Evolutionary conservation across 2,888 invertebrate genomes (phyloP), one percentile per base, ranked within the genome.

Genomic region (Lasioglossum lativentre): DNA sequence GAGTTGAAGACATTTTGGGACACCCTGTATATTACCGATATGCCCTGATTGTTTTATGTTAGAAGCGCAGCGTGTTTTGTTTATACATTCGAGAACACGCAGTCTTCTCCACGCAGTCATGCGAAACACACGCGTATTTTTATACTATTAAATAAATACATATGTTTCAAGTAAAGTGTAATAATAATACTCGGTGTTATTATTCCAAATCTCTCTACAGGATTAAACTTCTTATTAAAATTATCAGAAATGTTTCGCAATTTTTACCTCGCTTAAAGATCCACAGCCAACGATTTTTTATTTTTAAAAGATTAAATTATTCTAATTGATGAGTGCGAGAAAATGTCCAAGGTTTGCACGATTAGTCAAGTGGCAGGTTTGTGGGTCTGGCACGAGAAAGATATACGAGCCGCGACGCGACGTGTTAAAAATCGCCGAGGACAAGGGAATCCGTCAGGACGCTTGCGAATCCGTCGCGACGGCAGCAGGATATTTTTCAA

Each of bases 361-460:
- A 63, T 63, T 63, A 63, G 63, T 63, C 63, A 63, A 19, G 63
- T 3, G 16, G 30, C 63, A 19, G 16, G 63, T 16, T 16, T 30
- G 30, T 30, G 30, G 16, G 16, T 30, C 63, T 30, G 63, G 30
- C 63, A 16, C 16, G 63, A 8, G 40, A 23, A 2, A 23, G 52
- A 38, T 45, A 16, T n/a, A 14, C 1, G 14, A 34, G 30, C n/a
- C n/a, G 6, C 66, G 23, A 19, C 38, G 47, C 52, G 23, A 30
- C 38, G 59, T 38, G 4, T 16, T 70, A 38, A 40, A 45, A 72
- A 52, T 76, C 75, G 45, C 34, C 40, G 52, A 0, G 73, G 19
- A 72, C 34, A 78, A 82, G 72, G 10, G 77, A 70, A 82, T 80
- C 52, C 63, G 6, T 40, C 34, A 38, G 45, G 76, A 34, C 71